Percentiles rank a stretch among this genome's conserved stretches.
These are phyloP conservation scores for Fulica atra DNA, from an alignment of 2,113 vertebrate species.

Conservation along the genomic window DNA sequence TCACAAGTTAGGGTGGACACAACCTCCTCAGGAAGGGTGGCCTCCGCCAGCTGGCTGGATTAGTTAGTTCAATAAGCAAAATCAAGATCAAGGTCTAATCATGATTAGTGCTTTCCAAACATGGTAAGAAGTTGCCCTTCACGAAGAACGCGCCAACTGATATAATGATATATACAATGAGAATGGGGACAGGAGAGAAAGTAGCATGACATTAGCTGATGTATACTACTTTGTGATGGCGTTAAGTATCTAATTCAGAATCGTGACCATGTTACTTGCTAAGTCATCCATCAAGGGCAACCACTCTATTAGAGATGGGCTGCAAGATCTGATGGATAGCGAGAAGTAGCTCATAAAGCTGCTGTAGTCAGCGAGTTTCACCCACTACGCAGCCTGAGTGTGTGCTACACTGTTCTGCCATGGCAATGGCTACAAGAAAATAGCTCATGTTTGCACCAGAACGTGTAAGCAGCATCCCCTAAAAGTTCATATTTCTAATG, in stretches of 20 bases:
- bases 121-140: not conserved
- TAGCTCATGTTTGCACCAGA: not conserved
- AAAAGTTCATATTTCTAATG: not conserved
- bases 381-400: not conserved
- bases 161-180: not conserved
- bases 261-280: not conserved
- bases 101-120: not conserved
- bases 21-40: not conserved
- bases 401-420: not conserved
- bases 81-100: constrained; percentile 1
- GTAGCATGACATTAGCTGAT: not conserved
- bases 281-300: not conserved
- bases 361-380: not conserved
- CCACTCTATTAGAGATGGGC: not conserved
- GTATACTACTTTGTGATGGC: not conserved
- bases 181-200: not conserved
- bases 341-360: not conserved
- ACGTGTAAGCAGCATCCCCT: not conserved
- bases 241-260: not conserved
- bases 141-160: not conserved
- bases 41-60: not conserved
- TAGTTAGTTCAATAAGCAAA: not conserved
- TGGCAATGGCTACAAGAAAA: not conserved
- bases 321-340: not conserved
- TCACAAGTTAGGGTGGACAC: not conserved